These are phyloP conservation scores for Frankliniella fusca DNA, from an alignment of 2,888 invertebrate genomes.

Conservation along the genomic window DNA sequence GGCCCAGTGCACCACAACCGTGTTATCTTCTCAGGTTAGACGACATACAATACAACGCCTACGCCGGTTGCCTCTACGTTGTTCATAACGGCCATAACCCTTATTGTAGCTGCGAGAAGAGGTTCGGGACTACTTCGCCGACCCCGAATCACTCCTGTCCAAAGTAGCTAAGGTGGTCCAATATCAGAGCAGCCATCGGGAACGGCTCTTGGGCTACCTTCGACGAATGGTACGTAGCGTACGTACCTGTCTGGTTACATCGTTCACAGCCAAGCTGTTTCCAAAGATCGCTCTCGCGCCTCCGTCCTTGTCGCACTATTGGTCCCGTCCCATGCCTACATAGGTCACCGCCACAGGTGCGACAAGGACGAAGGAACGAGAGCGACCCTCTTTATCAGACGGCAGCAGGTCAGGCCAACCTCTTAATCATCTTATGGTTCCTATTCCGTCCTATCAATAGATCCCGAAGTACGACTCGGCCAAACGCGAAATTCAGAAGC, in stretches of 20 bases:
- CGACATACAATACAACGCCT: neutral
- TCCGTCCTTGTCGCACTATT: too few species aligned
- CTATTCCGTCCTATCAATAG: neutral
- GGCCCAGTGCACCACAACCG: neutral
- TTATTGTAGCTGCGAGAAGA: neutral
- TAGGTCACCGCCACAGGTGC: too few species aligned
- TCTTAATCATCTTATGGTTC: neutral
- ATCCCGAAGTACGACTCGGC: neutral
- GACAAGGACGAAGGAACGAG: too few species aligned
- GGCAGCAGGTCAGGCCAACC: neutral
- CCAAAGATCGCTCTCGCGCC: too few species aligned
- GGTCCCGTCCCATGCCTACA: too few species aligned
- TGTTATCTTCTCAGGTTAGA: constrained; percentile 1
- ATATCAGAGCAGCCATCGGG: neutral
- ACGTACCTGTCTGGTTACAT: too few species aligned
- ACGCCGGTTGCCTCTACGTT: too few species aligned
- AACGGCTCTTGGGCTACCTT: neutral
- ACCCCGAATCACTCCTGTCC: neutral
- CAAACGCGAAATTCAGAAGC: neutral
- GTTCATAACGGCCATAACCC: too few species aligned
- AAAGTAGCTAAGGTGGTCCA: neutral
- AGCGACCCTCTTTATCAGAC: too few species aligned
- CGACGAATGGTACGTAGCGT: neutral
- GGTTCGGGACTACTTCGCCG: neutral
- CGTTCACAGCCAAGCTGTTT: too few species aligned